These are phyloP conservation scores for Cosmopolites sordidus DNA, from an alignment of 2,888 invertebrate species.

Conservation along the genomic window DNA sequence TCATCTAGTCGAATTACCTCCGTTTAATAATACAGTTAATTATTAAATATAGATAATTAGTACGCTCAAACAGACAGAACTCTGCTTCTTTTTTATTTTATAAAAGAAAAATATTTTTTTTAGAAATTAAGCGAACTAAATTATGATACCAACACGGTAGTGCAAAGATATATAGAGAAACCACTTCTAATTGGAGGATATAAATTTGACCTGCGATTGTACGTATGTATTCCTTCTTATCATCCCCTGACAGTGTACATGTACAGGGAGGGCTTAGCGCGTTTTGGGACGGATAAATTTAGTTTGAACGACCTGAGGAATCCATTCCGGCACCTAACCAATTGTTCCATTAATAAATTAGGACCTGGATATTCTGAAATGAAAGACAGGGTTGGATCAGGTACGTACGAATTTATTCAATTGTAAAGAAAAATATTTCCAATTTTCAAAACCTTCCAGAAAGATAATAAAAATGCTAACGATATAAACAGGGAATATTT, in stretches of 20 bases:
- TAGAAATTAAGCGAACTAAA: constrained; percentile 72
- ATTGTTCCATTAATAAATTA: constrained; percentile 86
- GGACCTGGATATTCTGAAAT: constrained; percentile 78
- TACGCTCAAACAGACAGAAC: too few relatives aligned
- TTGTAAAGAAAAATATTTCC: too few relatives aligned
- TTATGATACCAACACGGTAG: constrained; percentile 74
- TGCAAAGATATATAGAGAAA: constrained; percentile 74
- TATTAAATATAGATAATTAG: too few relatives aligned
- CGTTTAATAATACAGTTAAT: too few relatives aligned
- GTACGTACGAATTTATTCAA: too few relatives aligned
- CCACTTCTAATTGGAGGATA: constrained; percentile 80
- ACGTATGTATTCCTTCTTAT: constrained; percentile 85
- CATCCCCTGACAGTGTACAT: constrained; percentile 83
- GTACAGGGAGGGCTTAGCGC: constrained; percentile 81
- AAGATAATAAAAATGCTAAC: too few relatives aligned
- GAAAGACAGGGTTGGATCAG: constrained; percentile 78
- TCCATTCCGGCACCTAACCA: constrained; percentile 83
- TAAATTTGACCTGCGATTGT: constrained; percentile 88
- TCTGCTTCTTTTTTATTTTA: too few relatives aligned
- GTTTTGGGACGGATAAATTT: constrained; percentile 79
- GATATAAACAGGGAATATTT: too few relatives aligned
- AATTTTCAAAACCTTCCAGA: too few relatives aligned
- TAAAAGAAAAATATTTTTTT: constrained; percentile 36
- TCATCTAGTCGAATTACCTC: too few relatives aligned
- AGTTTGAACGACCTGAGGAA: constrained; percentile 78